phyloP scores from a whole-genome alignment of 2,888 invertebrate genomes.

The Lycia hirtaria region DNA sequence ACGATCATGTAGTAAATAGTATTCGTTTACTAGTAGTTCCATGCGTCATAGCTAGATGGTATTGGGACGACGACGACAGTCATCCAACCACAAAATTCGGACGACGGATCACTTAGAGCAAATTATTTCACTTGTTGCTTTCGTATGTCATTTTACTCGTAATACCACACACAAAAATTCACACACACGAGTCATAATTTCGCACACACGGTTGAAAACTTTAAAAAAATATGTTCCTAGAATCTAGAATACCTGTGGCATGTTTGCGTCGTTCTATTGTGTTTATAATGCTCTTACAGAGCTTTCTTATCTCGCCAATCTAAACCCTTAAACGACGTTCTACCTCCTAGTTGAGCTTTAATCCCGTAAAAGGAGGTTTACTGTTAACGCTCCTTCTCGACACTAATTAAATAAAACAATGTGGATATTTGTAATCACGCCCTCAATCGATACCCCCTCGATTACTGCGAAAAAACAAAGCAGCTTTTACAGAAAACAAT shows the following conservation, averaged over 20 bases:
- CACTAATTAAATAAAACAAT: slow-evolving; percentile 28
- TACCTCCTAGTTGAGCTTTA: slow-evolving; percentile 1
- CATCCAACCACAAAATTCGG: no score
- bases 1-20: no score
- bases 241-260: neutral
- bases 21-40: no score
- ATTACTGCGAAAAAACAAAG: slow-evolving; percentile 54
- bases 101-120: no score
- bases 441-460: slow-evolving; percentile 31
- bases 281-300: neutral
- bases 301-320: slow-evolving; percentile 13
- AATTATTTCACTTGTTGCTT: no score
- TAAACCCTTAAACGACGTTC: neutral
- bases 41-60: no score
- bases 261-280: neutral
- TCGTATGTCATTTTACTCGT: no score
- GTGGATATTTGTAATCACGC: slow-evolving; percentile 29
- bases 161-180: no score
- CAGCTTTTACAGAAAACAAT: slow-evolving; percentile 56
- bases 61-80: no score
- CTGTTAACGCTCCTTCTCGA: slow-evolving; percentile 5
- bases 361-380: slow-evolving; percentile 5
- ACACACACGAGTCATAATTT: no score
- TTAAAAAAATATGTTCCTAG: no score
- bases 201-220: no score